Evolutionary conservation across 2,888 invertebrate genomes (phyloP).

Genomic region (Cheilosia grossa): DNA sequence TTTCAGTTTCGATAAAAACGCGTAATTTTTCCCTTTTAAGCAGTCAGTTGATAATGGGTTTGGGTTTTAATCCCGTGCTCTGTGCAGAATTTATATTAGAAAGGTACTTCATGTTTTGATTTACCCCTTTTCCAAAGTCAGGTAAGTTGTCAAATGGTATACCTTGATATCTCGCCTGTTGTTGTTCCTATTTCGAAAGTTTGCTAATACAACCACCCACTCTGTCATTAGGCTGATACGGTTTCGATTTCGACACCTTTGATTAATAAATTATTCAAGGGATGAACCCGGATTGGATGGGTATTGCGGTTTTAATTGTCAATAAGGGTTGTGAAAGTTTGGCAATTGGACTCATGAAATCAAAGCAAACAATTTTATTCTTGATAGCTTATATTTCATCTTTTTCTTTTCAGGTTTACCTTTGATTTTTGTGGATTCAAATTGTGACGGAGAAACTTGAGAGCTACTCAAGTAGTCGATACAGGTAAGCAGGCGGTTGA

Average conservation of each 20-base stretch:
- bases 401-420: slow-evolving; percentile 52
- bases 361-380: slow-evolving; percentile 32
- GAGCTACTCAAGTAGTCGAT: slow-evolving; percentile 32
- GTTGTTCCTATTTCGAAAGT: background rate
- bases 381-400: slow-evolving; percentile 47
- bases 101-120: slow-evolving; percentile 23
- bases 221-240: background rate
- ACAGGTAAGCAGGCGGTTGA: background rate
- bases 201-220: slow-evolving; percentile 4
- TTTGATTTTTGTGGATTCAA: slow-evolving; percentile 38
- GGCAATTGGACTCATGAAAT: slow-evolving; percentile 27
- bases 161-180: slow-evolving; percentile 5
- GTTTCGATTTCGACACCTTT: slow-evolving; percentile 51
- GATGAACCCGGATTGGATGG: background rate
- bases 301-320: slow-evolving; percentile 13
- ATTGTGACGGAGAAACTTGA: slow-evolving; percentile 21
- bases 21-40: no score
- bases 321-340: slow-evolving; percentile 40
- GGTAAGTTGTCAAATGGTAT: background rate
- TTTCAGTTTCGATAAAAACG: no score
- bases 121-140: background rate
- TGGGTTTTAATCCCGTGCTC: slow-evolving; percentile 23
- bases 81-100: slow-evolving; percentile 61
- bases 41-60: slow-evolving; percentile 35
- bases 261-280: slow-evolving; percentile 44